phyloP scores from a whole-genome alignment of 2,888 invertebrate genomes.

The Metellina segmentata region DNA sequence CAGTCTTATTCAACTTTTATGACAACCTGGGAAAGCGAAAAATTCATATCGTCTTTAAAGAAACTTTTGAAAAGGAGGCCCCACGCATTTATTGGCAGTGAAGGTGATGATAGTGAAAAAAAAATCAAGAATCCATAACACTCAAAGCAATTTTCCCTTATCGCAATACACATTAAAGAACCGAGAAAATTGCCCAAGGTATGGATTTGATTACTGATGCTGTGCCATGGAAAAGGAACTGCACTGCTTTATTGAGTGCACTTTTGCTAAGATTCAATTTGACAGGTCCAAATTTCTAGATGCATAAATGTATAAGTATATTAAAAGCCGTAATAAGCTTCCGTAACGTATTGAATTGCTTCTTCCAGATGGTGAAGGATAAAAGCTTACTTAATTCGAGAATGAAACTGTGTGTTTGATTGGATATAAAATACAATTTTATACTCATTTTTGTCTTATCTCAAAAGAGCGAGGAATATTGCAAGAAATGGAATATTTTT shows the following conservation, averaged over 20 bases:
- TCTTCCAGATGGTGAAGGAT: too few relatives aligned
- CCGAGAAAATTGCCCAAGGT: constrained; percentile 11
- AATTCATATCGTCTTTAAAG: not conserved
- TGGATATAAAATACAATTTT: too few relatives aligned
- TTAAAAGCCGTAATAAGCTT: constrained; percentile 19
- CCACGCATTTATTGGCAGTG: too few relatives aligned
- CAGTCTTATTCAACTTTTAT: constrained; percentile 14
- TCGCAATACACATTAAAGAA: constrained; percentile 31
- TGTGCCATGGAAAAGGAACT: constrained; percentile 1
- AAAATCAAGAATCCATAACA: constrained; percentile 34
- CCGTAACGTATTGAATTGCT: not conserved
- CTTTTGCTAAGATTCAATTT: not conserved
- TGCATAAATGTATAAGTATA: not conserved
- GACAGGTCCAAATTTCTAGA: constrained; percentile 16
- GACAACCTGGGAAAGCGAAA: constrained; percentile 8
- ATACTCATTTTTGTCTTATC: too few relatives aligned
- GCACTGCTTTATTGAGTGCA: not conserved
- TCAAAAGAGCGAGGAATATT: too few relatives aligned
- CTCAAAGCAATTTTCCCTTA: constrained; percentile 36
- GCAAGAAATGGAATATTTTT: too few relatives aligned
- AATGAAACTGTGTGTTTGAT: too few relatives aligned
- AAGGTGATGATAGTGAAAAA: not conserved
- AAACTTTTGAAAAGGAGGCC: not conserved
- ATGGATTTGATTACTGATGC: constrained; percentile 26
- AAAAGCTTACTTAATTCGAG: too few relatives aligned